Base-by-base conservation (phyloP, 2,797 vertebrate genomes). In the Syngnathus rostellatus region DNA sequence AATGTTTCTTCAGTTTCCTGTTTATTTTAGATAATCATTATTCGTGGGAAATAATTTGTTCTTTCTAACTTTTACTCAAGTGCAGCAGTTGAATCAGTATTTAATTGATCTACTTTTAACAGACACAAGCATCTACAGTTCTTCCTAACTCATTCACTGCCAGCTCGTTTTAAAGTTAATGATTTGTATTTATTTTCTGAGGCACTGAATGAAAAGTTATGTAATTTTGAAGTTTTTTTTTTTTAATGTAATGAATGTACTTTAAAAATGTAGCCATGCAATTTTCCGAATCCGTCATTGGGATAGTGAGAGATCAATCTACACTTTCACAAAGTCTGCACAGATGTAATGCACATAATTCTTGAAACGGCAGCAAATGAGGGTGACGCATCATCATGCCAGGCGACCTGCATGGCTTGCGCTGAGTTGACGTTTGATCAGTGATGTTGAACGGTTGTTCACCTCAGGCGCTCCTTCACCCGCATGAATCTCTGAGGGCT, bases 401-500 rank as follows among this genome's bases (percentile, higher is more conserved):
- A 12, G 39, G 45, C n/a, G 31, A 50, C 31, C 60, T 21, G 21
- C 25, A 38, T 50, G 17, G 16, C 62, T 38, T 16, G 61, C 61
- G 45, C 8, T 21, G 6, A 46, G n/a, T 45, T 62, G 41, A 45
- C 3, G 21, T 21, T 16, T 8, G 23, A 31, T 63, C 21, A 23
- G n/a, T 1, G 21, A 23, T 25, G n/a, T 23, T 45, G 40, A 8
- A 31, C 54, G 31, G 54, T 57, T 8, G 25, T 58, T 58, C 55
- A 37, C 54, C 25, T 31, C 53, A 23, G 53, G 21, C 21, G 11
- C 21, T 17, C 41, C 6, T 23, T 45, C 31, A 45, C 21, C 60
- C 59, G 41, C 41, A 45, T 19, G 6, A 45, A 62, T 25, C 60
- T 45, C 17, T 14, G 31, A 64, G 63, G 63, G 63, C 31, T 64